A percentile compares a stretch with the other conserved stretches of the same genome.
phyloP scores from a whole-genome alignment of 2,888 invertebrate species.

The Embidobia sp. region DNA sequence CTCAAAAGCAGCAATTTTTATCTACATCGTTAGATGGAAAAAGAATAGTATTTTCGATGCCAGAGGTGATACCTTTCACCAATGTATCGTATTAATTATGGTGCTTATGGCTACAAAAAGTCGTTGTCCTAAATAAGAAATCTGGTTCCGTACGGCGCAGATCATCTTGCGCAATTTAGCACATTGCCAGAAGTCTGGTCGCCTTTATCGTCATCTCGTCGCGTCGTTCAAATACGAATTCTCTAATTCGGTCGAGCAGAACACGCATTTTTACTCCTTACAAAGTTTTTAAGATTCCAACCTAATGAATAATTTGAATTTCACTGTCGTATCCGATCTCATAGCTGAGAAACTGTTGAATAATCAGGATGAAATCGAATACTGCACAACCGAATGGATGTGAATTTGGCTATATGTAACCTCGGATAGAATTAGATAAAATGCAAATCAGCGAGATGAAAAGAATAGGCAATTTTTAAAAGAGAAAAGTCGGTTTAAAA shows the following conservation, averaged over 20 bases:
- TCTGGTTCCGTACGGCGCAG: slow-evolving; percentile 34
- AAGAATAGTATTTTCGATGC: slow-evolving; percentile 22
- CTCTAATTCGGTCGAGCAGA: background rate
- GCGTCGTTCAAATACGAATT: too few species aligned
- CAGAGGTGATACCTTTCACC: slow-evolving; percentile 48
- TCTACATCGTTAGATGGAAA: too few species aligned
- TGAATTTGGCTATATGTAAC: too few species aligned
- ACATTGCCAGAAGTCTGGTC: slow-evolving; percentile 2
- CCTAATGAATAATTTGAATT: slow-evolving; percentile 46
- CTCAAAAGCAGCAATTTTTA: too few species aligned
- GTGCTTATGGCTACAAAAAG: slow-evolving; percentile 33
- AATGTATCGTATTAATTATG: slow-evolving; percentile 38
- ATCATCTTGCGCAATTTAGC: slow-evolving; percentile 34
- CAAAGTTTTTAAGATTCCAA: background rate
- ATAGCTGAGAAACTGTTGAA: slow-evolving; percentile 27
- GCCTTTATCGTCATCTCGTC: background rate
- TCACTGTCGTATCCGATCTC: slow-evolving; percentile 51
- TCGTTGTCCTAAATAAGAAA: slow-evolving; percentile 43
- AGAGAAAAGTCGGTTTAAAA: too few species aligned
- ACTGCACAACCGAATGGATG: slow-evolving; percentile 10
- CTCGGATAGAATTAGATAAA: too few species aligned
- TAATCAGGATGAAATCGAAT: slow-evolving; percentile 37
- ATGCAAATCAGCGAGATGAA: too few species aligned
- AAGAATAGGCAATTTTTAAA: too few species aligned
- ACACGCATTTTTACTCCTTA: slow-evolving; percentile 8